Conservation (phyloP, 2,113 vertebrate genomes). For the Hippocampus comes region DNA sequence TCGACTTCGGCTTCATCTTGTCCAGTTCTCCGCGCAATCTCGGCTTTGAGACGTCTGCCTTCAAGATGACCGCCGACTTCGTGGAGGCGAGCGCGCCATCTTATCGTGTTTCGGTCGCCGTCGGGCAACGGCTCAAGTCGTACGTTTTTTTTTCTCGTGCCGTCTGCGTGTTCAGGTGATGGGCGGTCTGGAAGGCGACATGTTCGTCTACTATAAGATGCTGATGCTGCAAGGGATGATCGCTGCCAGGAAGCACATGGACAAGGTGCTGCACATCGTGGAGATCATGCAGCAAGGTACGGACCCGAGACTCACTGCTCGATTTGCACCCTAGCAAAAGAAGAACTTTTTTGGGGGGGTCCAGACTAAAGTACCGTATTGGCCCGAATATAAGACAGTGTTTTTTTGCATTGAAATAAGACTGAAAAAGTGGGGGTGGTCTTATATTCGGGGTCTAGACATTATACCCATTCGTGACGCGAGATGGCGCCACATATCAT, state of each 20-base stretch:
- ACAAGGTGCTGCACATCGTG: constrained; percentile 88
- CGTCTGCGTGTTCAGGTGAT: constrained; percentile 77
- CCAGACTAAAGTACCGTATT: no score
- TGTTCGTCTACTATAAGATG: constrained; percentile 99
- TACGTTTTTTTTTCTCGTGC: not conserved
- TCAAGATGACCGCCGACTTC: constrained; percentile 91
- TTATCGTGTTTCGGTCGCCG: no score
- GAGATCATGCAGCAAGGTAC: constrained; percentile 98
- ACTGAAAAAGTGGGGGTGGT: no score
- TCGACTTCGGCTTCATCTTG: constrained; percentile 96
- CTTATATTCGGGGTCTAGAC: no score
- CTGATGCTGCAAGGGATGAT: constrained; percentile 93
- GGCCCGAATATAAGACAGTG: no score
- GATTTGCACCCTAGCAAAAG: no score
- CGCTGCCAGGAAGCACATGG: constrained; percentile 92
- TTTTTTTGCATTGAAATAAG: no score
- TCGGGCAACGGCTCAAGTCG: no score
- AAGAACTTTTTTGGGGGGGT: no score
- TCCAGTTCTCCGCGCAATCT: constrained; percentile 94
- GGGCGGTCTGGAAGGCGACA: constrained; percentile 88
- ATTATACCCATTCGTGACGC: no score
- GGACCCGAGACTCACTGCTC: not conserved
- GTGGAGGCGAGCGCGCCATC: constrained; percentile 81
- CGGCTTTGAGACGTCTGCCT: constrained; percentile 93
- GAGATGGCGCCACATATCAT: no score